phyloP scores from a whole-genome alignment of 2,113 vertebrate genomes.

The Phyllopteryx taeniolatus region DNA sequence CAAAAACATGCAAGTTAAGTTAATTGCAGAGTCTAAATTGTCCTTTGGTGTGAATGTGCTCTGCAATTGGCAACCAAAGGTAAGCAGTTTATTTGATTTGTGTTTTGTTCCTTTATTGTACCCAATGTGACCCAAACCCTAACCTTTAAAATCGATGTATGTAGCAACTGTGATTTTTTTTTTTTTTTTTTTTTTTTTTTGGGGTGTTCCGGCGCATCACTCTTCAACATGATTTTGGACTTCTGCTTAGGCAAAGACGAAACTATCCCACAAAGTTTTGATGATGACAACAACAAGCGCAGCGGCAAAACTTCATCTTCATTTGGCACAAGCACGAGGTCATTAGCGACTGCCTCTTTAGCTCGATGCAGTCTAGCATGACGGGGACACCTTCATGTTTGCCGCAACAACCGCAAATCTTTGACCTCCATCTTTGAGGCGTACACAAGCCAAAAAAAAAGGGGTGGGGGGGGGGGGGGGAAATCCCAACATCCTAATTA shows the following conservation, averaged over 20 bases:
- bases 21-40: no score
- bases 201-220: no score
- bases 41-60: no score
- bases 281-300: background rate
- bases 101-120: no score
- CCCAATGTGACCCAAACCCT: conserved; percentile 19
- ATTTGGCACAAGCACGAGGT: conserved; percentile 69
- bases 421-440: conserved; percentile 79
- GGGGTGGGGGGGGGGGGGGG: conserved; percentile 44
- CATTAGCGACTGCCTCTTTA: conserved; percentile 64
- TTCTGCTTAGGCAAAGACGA: background rate
- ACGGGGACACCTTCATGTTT: conserved; percentile 79
- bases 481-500: conserved; percentile 78
- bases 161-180: background rate
- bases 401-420: conserved; percentile 66
- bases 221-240: background rate
- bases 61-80: no score
- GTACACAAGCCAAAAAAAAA: conserved; percentile 55
- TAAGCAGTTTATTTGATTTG: no score
- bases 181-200: no score
- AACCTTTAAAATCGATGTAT: no score
- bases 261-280: conserved; percentile 3
- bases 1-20: no score
- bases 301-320: conserved; percentile 27
- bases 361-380: conserved; percentile 73